Conservation (phyloP, 2,113 vertebrate genomes). For the Pogona vitticeps region DNA sequence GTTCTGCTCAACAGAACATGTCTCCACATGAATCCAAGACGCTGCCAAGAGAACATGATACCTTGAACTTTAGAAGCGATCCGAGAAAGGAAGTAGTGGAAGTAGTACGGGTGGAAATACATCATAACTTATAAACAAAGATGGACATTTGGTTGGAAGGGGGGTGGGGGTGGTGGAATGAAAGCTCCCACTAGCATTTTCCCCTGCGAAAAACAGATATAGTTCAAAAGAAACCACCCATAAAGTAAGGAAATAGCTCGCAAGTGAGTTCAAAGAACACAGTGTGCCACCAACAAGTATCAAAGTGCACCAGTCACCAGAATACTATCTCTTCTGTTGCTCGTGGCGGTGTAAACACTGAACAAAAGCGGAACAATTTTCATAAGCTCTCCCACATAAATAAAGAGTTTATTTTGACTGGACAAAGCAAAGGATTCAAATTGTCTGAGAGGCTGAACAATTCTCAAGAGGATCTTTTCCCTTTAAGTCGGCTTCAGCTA, state of each 20-base stretch:
- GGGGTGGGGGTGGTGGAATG: not conserved
- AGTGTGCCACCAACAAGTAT: not conserved
- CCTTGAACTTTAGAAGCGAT: not conserved
- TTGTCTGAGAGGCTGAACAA: not conserved
- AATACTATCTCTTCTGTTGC: constrained; percentile 5
- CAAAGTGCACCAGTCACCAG: not conserved
- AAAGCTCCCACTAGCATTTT: not conserved
- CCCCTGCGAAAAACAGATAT: no score
- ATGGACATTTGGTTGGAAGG: not conserved
- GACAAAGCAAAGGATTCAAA: constrained; percentile 1
- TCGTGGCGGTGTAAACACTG: not conserved
- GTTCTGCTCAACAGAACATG: constrained; percentile 29
- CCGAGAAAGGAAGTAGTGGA: not conserved
- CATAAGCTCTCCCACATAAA: not conserved
- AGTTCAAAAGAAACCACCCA: not conserved
- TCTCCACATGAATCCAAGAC: constrained; percentile 38
- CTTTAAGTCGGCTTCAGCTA: not conserved
- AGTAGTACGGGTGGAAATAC: not conserved
- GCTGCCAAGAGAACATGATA: not conserved
- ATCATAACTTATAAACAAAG: not conserved
- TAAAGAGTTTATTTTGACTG: not conserved
- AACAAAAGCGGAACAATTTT: not conserved
- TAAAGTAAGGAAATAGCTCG: not conserved
- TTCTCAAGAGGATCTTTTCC: not conserved
- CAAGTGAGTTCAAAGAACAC: constrained; percentile 30